Evolutionary conservation across 2,888 invertebrate species (phyloP), one percentile per base, ranked within the genome.

Genomic region (Tenthredo livida): DNA sequence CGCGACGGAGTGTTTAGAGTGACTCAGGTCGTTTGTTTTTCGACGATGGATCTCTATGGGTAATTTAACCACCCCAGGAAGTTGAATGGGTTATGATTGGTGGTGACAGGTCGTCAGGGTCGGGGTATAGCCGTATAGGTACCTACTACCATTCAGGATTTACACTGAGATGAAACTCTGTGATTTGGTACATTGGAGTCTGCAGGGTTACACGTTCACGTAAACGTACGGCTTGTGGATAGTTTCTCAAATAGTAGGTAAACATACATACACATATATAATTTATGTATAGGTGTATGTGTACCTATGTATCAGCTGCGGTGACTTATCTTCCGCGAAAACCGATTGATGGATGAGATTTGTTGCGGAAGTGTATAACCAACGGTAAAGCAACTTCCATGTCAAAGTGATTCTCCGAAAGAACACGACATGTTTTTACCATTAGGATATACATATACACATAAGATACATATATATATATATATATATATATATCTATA

Each of bases 51-150:
- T 80, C 40, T 89, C 90, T 89, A 89, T 89, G 90, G 91, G 90
- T 90, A 91, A 92, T 92, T 92, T 91, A 91, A 90, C 89, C 89
- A 54, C 89, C 87, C 87, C 88, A 87, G 88, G 85, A 88, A 84
- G 85, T 86, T 92, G 90, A 92, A 92, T 92, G 91, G 91, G 89
- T 92, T 91, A 91, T 92, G 92, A 92, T 92, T 92, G 92, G 91
- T 90, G 91, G 91, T 91, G 92, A 92, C 92, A 91, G 91, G 87
- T 89, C 89, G 90, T 91, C 90, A 90, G 73, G 84, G 58, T 70
- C 37, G n/a, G 77, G 77, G 78, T 40, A 15, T n/a, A 25, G 50
- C 17, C 7, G 84, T 40, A 15, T n/a, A 25, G 50, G 43, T 15
- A 25, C 29, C 1, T 29, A 29, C 61, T 33, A 33, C 43, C 65